A percentile compares a stretch with the other conserved stretches of the same genome.
phyloP scores from a whole-genome alignment of 2,113 vertebrate species.

The Gnathonemus echidnorhynchus region DNA sequence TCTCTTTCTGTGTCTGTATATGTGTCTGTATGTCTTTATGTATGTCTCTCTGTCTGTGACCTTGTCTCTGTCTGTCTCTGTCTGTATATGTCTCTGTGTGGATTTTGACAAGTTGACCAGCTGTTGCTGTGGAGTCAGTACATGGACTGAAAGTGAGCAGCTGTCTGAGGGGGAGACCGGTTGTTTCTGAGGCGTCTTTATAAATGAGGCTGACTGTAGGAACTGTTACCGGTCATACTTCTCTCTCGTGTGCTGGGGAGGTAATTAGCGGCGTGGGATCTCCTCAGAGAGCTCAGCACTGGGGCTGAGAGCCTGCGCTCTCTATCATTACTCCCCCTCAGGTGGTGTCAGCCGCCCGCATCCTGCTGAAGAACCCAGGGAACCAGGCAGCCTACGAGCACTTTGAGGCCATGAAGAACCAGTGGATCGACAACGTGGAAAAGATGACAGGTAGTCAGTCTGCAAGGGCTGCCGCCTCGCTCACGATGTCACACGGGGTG shows the following conservation, averaged over 20 bases:
- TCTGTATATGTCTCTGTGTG: constrained; percentile 43
- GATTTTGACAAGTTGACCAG: not conserved
- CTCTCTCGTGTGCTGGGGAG: not conserved
- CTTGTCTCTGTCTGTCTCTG: too few relatives aligned
- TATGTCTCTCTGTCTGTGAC: not conserved
- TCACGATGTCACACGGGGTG: not conserved
- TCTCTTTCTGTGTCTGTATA: constrained; percentile 42
- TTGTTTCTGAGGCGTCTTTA: not conserved
- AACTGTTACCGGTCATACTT: not conserved
- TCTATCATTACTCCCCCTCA: constrained; percentile 22
- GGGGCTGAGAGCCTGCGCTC: not conserved
- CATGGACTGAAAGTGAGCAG: not conserved
- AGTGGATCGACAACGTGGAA: constrained; percentile 97
- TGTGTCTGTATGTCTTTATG: not conserved
- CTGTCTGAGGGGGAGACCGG: not conserved
- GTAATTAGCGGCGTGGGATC: not conserved
- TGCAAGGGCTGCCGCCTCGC: not conserved
- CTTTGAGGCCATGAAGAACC: constrained; percentile 99
- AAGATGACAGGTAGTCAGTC: constrained; percentile 83
- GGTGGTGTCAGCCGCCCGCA: constrained; percentile 91
- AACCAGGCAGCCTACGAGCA: constrained; percentile 96
- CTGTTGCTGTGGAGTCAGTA: not conserved
- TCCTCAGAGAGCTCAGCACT: not conserved
- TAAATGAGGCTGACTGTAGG: not conserved
- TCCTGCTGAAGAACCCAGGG: constrained; percentile 89